Evolutionary conservation across 2,888 invertebrate species (phyloP).

Genomic region (Xanthostigma xanthostigma): DNA sequence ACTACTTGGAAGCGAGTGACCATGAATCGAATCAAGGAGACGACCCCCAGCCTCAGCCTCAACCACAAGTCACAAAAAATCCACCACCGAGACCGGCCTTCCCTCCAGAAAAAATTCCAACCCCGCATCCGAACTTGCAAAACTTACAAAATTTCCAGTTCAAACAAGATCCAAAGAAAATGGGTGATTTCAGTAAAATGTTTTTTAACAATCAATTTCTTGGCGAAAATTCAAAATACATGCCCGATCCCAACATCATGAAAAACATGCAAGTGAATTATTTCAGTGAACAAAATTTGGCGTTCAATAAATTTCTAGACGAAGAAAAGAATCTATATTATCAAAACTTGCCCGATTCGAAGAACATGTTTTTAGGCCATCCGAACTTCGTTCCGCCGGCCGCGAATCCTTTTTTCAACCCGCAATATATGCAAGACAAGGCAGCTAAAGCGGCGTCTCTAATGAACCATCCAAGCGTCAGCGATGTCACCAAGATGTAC

Average conservation of each 20-base stretch:
- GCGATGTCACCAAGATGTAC: constrained; percentile 6
- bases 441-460: constrained; percentile 3
- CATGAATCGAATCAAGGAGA: constrained; percentile 35
- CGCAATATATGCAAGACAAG: constrained; percentile 4
- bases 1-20: constrained; percentile 59
- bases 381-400: constrained; percentile 4
- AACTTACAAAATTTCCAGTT: background rate
- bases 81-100: constrained; percentile 1
- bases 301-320: constrained; percentile 5
- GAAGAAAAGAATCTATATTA: constrained; percentile 6
- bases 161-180: constrained; percentile 6
- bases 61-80: background rate
- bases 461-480: constrained; percentile 2
- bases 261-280: constrained; percentile 7
- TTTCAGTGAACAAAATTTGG: constrained; percentile 5
- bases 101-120: constrained; percentile 7
- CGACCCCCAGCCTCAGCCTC: background rate
- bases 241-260: constrained; percentile 5
- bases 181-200: constrained; percentile 7
- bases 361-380: constrained; percentile 5
- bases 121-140: constrained; percentile 14
- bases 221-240: constrained; percentile 5
- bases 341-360: constrained; percentile 6
- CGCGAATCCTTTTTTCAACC: constrained; percentile 6
- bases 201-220: constrained; percentile 7